Percentiles rank a stretch among this genome's conserved stretches.
phyloP scores from a whole-genome alignment of 2,113 vertebrate genomes.

The Ploceus nigricollis region DNA sequence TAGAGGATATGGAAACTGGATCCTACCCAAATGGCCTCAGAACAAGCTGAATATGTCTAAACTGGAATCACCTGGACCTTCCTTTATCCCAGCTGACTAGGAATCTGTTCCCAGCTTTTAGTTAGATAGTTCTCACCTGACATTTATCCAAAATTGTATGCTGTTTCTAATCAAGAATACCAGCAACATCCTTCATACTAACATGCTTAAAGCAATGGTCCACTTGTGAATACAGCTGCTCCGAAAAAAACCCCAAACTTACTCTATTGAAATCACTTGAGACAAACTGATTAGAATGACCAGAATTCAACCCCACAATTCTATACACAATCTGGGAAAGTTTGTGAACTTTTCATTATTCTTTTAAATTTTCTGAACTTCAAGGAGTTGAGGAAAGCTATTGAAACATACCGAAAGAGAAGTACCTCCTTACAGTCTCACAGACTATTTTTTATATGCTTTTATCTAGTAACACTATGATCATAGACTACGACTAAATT shows the following conservation, averaged over 20 bases:
- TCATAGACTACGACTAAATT: constrained; percentile 1
- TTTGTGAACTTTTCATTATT: not conserved
- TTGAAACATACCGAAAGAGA: not conserved
- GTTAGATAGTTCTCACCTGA: not conserved
- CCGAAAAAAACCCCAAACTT: not conserved
- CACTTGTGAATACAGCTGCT: constrained; percentile 8
- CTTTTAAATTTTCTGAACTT: not conserved
- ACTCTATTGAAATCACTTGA: not conserved
- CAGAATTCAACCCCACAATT: not conserved
- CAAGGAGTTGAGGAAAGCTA: not conserved
- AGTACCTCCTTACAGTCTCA: not conserved
- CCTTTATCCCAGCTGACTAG: not conserved
- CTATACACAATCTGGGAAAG: not conserved
- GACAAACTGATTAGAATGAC: not conserved
- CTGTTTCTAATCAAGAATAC: not conserved
- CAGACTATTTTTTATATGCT: not conserved
- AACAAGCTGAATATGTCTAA: not conserved
- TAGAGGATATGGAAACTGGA: not conserved
- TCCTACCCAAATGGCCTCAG: not conserved
- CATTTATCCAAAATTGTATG: not conserved
- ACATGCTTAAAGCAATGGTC: not conserved
- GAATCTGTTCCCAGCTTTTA: not conserved
- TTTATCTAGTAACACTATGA: not conserved
- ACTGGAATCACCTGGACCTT: not conserved
- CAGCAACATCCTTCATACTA: not conserved